phyloP scores from a whole-genome alignment of 2,888 invertebrate species.

The Mythimna ferrago region DNA sequence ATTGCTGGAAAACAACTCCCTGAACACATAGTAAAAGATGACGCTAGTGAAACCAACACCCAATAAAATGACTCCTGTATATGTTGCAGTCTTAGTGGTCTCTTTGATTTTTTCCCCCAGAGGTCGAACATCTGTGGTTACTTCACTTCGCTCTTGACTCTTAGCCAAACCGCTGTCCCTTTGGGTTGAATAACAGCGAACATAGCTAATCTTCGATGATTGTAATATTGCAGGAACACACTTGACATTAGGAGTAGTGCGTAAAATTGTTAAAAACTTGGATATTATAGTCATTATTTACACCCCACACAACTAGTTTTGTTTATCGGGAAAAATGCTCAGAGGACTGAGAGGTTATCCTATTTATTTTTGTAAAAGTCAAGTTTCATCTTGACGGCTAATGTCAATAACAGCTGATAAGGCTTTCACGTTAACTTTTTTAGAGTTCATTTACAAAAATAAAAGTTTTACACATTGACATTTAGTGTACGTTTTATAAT shows the following conservation, averaged over 20 bases:
- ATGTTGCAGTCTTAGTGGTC: slow-evolving; percentile 96
- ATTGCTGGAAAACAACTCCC: slow-evolving; percentile 96
- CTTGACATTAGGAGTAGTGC: slow-evolving; percentile 71
- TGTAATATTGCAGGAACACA: slow-evolving; percentile 72
- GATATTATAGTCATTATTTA: slow-evolving; percentile 83
- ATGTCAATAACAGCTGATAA: slow-evolving; percentile 52
- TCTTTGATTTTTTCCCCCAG: slow-evolving; percentile 96
- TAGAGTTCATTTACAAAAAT: neutral
- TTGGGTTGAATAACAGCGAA: slow-evolving; percentile 76
- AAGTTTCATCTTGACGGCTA: slow-evolving; percentile 15
- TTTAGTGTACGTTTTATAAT: too few species aligned
- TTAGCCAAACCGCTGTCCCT: slow-evolving; percentile 80
- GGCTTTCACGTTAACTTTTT: neutral
- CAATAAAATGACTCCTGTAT: slow-evolving; percentile 95
- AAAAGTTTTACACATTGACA: neutral
- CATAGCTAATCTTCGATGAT: slow-evolving; percentile 70
- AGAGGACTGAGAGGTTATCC: slow-evolving; percentile 25
- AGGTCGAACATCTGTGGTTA: slow-evolving; percentile 91
- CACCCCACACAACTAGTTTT: slow-evolving; percentile 13
- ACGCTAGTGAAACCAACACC: slow-evolving; percentile 95
- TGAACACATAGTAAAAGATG: slow-evolving; percentile 95
- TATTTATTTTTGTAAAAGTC: slow-evolving; percentile 42
- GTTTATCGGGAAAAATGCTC: slow-evolving; percentile 11
- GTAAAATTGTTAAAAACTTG: slow-evolving; percentile 79
- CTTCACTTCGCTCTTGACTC: slow-evolving; percentile 81